These are phyloP conservation scores for Melanchra persicariae DNA, from an alignment of 2,888 invertebrate species.

Conservation along the genomic window DNA sequence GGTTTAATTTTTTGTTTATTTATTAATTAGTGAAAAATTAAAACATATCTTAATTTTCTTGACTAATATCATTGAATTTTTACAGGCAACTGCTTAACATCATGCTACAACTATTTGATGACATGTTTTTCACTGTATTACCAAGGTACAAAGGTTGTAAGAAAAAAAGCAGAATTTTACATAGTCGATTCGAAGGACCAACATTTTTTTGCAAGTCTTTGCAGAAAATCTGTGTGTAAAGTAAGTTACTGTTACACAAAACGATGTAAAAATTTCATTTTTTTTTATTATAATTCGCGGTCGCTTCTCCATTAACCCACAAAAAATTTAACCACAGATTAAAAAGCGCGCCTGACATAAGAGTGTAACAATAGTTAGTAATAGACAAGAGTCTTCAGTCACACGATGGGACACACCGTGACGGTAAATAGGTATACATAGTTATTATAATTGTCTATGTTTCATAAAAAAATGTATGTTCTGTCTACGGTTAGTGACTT, in stretches of 20 bases:
- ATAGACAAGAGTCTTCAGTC: constrained; percentile 58
- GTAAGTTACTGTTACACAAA: no score
- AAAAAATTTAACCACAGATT: constrained; percentile 52
- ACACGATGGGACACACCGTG: constrained; percentile 72
- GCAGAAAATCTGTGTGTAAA: no score
- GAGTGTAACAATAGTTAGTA: constrained; percentile 55
- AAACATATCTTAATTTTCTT: no score
- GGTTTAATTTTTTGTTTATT: neutral
- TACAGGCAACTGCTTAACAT: neutral
- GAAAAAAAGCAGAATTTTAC: no score
- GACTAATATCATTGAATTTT: neutral
- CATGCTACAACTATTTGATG: no score
- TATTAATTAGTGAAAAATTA: no score
- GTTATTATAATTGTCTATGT: constrained; percentile 54
- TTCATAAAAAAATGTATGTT: constrained; percentile 46
- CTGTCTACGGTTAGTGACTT: constrained; percentile 51
- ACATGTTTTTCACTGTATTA: no score
- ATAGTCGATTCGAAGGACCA: no score
- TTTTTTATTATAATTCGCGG: neutral
- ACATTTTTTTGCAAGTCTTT: no score
- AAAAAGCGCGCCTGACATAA: constrained; percentile 55
- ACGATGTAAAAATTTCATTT: no score
- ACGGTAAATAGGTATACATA: constrained; percentile 62
- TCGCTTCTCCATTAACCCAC: constrained; percentile 20
- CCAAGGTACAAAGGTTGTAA: no score